Evolutionary conservation across 2,888 invertebrate species (phyloP), one percentile per base, ranked within the genome.

Genomic region (Ernsta delagoae): DNA sequence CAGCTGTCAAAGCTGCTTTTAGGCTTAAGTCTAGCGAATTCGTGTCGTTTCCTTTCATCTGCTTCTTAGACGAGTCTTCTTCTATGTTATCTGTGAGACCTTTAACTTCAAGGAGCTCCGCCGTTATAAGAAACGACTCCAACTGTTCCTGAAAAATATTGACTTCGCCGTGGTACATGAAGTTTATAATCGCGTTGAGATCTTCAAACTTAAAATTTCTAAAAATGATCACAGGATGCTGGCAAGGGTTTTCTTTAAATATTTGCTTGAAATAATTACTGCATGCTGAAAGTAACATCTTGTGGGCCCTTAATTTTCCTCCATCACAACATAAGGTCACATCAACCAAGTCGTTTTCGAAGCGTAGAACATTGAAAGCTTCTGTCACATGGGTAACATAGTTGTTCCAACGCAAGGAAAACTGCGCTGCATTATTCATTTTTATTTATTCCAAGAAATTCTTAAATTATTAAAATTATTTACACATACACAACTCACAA

Each of bases 301-400:
- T 97, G 83, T 98, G 98, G 50, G 97, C 97, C 80, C 96, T 96
- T 75, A 98, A 96, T 89, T 96, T 96, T 71, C 96, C 95, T 73
- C 97, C 97, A 85, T 97, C 97, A 83, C 97, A 97, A 85, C 97
- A 96, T 73, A 98, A 90, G 71, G 97, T 98, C 65, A 97, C 97
- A 93, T 98, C 98, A 65, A 97, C 97, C 73, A 97, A 95, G 89
- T 95, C 96, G 86, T 95, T 95, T 79, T 95, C 94, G 75, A 94
- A 93, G 68, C 95, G 95, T 74, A 97, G 93, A 74, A 95, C 94
- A 86, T 97, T 97, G 82, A 98, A 96, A 57, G 97, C 97, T 86
- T 96, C 96, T 74, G 96, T 96, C 80, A 98, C 96, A 87, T 96
- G 96, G 80, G 95, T 95, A 83, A 96, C 95, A 85, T 97, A 97